Percentiles rank a stretch among this genome's conserved stretches.
phyloP scores from a whole-genome alignment of 2,888 invertebrate genomes.

The Tolmerus cingulatus region DNA sequence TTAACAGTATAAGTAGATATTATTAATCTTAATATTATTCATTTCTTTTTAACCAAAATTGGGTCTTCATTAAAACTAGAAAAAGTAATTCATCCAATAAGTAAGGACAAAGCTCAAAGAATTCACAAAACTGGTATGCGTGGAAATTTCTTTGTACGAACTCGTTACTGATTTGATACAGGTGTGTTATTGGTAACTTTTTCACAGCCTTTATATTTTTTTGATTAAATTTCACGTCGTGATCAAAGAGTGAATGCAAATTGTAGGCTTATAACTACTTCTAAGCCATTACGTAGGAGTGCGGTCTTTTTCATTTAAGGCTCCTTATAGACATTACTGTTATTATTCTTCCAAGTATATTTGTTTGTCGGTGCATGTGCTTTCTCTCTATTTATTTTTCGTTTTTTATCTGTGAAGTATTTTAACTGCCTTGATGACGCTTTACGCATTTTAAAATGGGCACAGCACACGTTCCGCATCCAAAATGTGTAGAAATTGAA shows the following conservation, averaged over 20 bases:
- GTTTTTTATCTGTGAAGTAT: neutral
- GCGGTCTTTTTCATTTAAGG: neutral
- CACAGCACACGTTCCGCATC: neutral
- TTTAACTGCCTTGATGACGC: slow-evolving; percentile 6
- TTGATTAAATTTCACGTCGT: neutral
- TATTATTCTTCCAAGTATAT: neutral
- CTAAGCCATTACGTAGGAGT: neutral
- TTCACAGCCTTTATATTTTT: neutral
- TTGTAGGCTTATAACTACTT: neutral
- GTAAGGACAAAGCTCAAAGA: neutral
- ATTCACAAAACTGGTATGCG: neutral
- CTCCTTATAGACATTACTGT: neutral
- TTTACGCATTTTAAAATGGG: slow-evolving; percentile 10
- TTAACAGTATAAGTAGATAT: too few species aligned
- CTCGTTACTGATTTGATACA: neutral
- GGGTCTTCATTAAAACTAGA: too few species aligned
- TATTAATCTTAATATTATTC: too few species aligned
- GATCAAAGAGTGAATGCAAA: neutral
- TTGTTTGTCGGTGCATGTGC: neutral
- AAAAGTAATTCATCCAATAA: too few species aligned
- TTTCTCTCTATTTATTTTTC: neutral
- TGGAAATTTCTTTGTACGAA: neutral
- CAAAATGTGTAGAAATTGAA: neutral
- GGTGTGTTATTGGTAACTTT: neutral
- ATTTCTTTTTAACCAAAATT: neutral